Base-by-base conservation (phyloP, 2,888 invertebrate species). In the Cryptops parisi region DNA sequence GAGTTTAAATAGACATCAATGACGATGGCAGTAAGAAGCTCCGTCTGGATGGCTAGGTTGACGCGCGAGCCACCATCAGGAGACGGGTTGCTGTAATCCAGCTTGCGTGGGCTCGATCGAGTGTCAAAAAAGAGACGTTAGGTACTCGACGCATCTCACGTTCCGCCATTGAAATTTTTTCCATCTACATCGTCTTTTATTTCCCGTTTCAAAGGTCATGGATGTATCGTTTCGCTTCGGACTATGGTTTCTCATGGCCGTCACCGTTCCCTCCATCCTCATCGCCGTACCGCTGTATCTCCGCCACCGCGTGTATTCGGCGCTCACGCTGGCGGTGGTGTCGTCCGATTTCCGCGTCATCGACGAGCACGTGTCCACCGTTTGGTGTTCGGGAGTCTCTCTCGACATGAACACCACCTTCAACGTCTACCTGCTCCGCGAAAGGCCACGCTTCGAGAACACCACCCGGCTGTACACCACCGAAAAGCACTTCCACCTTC, bases 281-380 rank as follows among this genome's bases (percentile, higher is more conserved):
- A 75, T 83, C 54, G 74, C 79, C 25, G 71, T 79, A 3, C 82
- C 83, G 1, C 68, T 84, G 24, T 82, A 83, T 63, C 70, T 84
- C 70, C 74, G 82, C 57, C 82, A 80, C 66, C 60, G 61, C 2
- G 57, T 62, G 21, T 83, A 78, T 65, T 77, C 78, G 17, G 77
- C 79, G 4, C 81, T 81, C 64, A 72, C 80, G 63, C 82, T 82
- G 63, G 81, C 83, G 1, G 72, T 84, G 64, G 79, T 80, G 22
- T 78, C 81, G 69, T 81, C 82, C 0, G 84, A 84, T 65, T 83
- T 83, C 78, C 69, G 82, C 56, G 72, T 84, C 54, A 75, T 84
- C 57, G 83, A 84, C 65, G 77, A 77, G 62, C 78, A 75, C 69
- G 77, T 84, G 58, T 84, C 84, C 1, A 81, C 84, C 1, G 80